Evolutionary conservation across 2,888 invertebrate genomes (phyloP).

Genomic region (Heliconius charithonia): DNA sequence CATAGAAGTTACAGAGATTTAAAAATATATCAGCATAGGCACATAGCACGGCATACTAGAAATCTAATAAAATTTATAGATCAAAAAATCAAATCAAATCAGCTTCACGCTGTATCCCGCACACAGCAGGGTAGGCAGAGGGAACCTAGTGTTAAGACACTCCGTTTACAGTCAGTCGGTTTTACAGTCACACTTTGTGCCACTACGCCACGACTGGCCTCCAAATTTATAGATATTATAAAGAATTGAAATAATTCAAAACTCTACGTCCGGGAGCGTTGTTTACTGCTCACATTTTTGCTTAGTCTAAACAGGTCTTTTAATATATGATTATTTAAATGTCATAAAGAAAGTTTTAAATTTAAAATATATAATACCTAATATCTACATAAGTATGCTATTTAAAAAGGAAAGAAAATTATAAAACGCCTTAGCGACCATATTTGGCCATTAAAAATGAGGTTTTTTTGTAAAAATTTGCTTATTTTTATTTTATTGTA

Average conservation of each 20-base stretch:
- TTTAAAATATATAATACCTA: not conserved
- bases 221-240: too few relatives aligned
- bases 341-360: not conserved
- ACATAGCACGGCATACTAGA: too few relatives aligned
- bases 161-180: too few relatives aligned
- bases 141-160: too few relatives aligned
- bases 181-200: too few relatives aligned
- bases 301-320: not conserved
- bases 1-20: too few relatives aligned
- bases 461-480: not conserved
- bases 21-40: too few relatives aligned
- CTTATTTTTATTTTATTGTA: not conserved
- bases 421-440: not conserved
- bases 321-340: not conserved
- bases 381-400: not conserved
- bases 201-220: too few relatives aligned
- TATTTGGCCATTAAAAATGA: not conserved
- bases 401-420: not conserved
- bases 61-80: not conserved
- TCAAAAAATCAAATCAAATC: too few relatives aligned
- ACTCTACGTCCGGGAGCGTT: not conserved
- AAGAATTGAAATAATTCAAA: not conserved
- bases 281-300: slow-evolving; percentile 1
- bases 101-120: too few relatives aligned
- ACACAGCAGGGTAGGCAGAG: too few relatives aligned